A percentile compares a stretch with the other conserved stretches of the same genome.
Conservation (phyloP, 2,888 invertebrate species). For the Pemphredon lugubris region DNA sequence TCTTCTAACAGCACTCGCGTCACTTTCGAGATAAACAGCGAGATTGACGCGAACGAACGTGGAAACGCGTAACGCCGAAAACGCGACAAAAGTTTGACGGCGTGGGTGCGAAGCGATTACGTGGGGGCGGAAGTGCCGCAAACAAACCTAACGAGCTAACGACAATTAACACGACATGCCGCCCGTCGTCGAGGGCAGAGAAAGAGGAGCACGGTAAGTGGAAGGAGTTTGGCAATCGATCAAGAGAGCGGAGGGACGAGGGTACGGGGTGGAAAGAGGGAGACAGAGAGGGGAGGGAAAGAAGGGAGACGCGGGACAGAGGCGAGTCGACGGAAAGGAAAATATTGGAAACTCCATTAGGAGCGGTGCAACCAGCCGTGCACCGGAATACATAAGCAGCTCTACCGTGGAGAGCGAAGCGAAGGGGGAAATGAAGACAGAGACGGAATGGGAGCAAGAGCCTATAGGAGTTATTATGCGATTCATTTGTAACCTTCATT, state of each 20-base stretch:
- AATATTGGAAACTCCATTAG: slow-evolving; percentile 76
- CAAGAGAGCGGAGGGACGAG: slow-evolving; percentile 42
- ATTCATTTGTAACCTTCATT: slow-evolving; percentile 77
- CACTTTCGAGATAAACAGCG: slow-evolving; percentile 3
- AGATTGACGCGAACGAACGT: neutral
- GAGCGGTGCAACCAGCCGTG: slow-evolving; percentile 67
- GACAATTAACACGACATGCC: slow-evolving; percentile 53
- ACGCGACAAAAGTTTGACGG: slow-evolving; percentile 16
- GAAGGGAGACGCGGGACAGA: slow-evolving; percentile 24
- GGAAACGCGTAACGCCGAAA: slow-evolving; percentile 10
- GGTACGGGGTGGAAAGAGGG: slow-evolving; percentile 14
- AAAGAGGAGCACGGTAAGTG: slow-evolving; percentile 23
- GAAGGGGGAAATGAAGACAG: slow-evolving; percentile 25
- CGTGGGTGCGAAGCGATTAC: slow-evolving; percentile 32
- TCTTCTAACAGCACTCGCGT: neutral
- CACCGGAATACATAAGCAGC: slow-evolving; percentile 75
- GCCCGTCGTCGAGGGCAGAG: slow-evolving; percentile 13
- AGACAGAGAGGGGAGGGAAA: too few species aligned
- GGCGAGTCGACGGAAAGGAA: slow-evolving; percentile 63
- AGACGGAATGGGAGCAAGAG: slow-evolving; percentile 27
- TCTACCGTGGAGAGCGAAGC: slow-evolving; percentile 49
- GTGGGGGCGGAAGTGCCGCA: slow-evolving; percentile 42
- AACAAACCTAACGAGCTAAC: slow-evolving; percentile 52
- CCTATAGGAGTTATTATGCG: slow-evolving; percentile 73
- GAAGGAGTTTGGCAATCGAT: slow-evolving; percentile 57